Evolutionary conservation across 2,113 vertebrate genomes (phyloP), one percentile per base, ranked within the genome.

Genomic region (Psilopogon haemacephalus): DNA sequence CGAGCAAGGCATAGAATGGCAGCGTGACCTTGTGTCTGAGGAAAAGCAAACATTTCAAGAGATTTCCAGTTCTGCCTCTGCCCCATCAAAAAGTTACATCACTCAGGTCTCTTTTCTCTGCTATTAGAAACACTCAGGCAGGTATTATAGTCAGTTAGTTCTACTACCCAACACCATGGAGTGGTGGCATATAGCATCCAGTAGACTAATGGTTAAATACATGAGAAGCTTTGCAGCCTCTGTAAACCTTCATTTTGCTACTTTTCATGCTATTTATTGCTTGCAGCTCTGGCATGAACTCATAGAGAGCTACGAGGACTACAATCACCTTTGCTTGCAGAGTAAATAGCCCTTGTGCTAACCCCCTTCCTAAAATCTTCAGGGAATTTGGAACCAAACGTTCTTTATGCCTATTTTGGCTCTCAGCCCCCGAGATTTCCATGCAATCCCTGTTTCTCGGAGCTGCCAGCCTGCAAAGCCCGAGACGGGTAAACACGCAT

Each of bases 221-320:
- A 18, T 6, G 42, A 52, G 56, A 63, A 74, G 7, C 1, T 76
- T 71, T 90, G 11, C 28, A 69, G 32, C 42, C 56, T 67, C 52
- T 80, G 46, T 12, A 94, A 84, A 81, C 32, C 5, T 90, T 80
- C 87, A 27, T 87, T 90, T 84, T 96, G 15, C n/a, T 81, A 11
- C 77, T n/a, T 65, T 89, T 54, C 4, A 0, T 20, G 21, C 33
- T 67, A 21, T 54, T 82, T 72, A 40, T 89, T 84, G 38, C 70
- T 86, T 13, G 0, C 37, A 52, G 16, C 33, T 74, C 5, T 60
- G 40, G 17, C 40, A 35, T 13, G 33, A 70, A 9, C 13, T 94
- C 62, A 37, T n/a, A 18, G 59, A 86, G 73, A 27, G 11, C 80
- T 90, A 30, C 9, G 62, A 70, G 27, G 79, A 30, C 40, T 23